Base-by-base conservation (phyloP, 1,140 invertebrate genomes). In the Caenorhabditis inopinata region DNA sequence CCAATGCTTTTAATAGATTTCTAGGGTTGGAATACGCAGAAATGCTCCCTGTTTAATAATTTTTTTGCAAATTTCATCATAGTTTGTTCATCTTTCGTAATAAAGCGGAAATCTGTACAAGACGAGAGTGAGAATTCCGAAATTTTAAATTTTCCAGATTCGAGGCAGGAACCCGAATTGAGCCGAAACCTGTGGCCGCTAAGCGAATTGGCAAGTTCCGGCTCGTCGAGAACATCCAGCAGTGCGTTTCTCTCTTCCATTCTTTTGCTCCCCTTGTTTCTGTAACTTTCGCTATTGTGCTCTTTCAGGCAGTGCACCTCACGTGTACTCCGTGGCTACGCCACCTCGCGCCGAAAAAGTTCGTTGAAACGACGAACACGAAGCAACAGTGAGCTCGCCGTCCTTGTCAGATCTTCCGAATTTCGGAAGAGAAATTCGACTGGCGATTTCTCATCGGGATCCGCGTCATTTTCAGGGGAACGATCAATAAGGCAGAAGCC, bases 351-450 rank as follows among this genome's bases (percentile, higher is more conserved):
- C 14, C 58, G 58, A 38, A 68, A 68, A 68, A 68, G 58, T 68
- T 68, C 58, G 58, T 68, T 68, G 58, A 68, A 68, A 68, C 58
- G 58, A 68, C 58, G 58, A 68, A 68, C 58, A 32, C 58, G 58
- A 2, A 68, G 58, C 32, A 68, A 38, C n/a, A 38, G 32, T 6
- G 58, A 68, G 58, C 32, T 68, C 2, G 32, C 58, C 32, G 58
- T 68, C 32, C 5, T 42, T 7, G n/a, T 21, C 29, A 32, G 32
- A 38, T 68, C 58, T 42, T 38, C 58, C 11, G 58, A 68, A 3
- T 68, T 68, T 68, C 58, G 58, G 58, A 68, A 68, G 58, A 68
- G 58, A 29, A 68, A 68, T 38, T 68, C 58, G 32, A 68, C 58
- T 23, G 58, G 27, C 58, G 58, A 68, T 18, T 68, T 68, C n/a